A percentile compares a stretch with the other conserved stretches of the same genome.
These are phyloP conservation scores for Dioctria rufipes DNA, from an alignment of 2,888 invertebrate species.

Conservation along the genomic window DNA sequence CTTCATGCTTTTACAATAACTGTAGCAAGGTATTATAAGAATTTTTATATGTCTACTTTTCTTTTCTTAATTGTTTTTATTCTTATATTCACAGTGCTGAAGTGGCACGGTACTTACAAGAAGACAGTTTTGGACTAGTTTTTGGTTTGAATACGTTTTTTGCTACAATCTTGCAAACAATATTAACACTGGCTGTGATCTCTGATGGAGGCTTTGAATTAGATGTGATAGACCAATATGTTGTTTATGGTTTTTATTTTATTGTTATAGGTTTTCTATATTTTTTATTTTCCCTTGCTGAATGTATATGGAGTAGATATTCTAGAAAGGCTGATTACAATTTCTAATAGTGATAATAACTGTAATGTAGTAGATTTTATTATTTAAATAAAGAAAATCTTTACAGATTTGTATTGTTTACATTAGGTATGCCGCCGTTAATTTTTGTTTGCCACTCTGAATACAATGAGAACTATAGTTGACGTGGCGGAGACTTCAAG, in stretches of 20 bases:
- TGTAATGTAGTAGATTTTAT: no score
- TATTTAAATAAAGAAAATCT: no score
- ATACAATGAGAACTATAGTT: no score
- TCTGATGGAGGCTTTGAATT: slow-evolving; percentile 66
- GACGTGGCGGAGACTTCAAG: no score
- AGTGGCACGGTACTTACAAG: slow-evolving; percentile 85
- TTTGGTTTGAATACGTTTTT: slow-evolving; percentile 92
- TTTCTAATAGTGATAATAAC: not conserved
- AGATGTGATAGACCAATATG: slow-evolving; percentile 65
- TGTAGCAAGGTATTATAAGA: slow-evolving; percentile 65
- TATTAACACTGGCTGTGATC: slow-evolving; percentile 76
- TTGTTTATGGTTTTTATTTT: slow-evolving; percentile 69
- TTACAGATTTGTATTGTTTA: no score
- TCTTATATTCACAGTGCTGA: slow-evolving; percentile 77
- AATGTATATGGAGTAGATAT: slow-evolving; percentile 61
- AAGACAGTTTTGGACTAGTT: slow-evolving; percentile 90
- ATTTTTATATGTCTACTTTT: not conserved
- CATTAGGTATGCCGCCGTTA: no score
- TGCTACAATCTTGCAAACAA: slow-evolving; percentile 83
- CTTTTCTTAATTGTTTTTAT: not conserved
- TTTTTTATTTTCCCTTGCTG: slow-evolving; percentile 64
- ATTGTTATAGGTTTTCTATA: slow-evolving; percentile 66
- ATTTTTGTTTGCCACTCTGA: no score
- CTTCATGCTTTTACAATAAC: slow-evolving; percentile 84
- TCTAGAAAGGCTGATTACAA: slow-evolving; percentile 4